Evolutionary conservation across 2,797 vertebrate species (phyloP).

Genomic region (Otolemur crassicaudatus): DNA sequence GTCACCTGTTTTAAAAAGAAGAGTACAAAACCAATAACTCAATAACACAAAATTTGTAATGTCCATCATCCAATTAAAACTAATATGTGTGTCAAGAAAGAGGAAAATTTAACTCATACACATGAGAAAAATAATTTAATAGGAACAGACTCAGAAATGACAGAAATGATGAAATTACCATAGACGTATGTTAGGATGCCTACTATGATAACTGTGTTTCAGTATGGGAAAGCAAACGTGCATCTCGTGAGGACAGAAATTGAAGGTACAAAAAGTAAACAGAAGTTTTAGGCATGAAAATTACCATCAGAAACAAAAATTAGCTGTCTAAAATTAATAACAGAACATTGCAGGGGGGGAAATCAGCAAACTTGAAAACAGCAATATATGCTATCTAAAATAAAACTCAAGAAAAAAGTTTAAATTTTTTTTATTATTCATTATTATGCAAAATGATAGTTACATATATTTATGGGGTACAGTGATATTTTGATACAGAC

Average conservation of each 20-base stretch:
- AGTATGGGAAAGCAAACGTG: background rate
- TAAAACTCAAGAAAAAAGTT: no score
- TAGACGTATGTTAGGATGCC: background rate
- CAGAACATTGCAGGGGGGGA: no score
- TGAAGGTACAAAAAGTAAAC: no score
- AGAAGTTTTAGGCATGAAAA: no score
- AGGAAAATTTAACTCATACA: background rate
- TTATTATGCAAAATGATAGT: no score
- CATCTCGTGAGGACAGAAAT: background rate
- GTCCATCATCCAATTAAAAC: background rate
- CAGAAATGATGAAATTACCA: background rate
- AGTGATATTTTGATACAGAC: no score
- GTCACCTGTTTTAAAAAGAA: background rate
- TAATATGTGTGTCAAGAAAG: background rate
- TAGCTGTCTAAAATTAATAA: no score
- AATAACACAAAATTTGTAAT: background rate
- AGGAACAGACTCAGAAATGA: background rate
- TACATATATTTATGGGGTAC: no score
- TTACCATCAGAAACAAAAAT: no score
- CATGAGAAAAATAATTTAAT: background rate
- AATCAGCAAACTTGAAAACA: no score
- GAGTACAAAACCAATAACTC: background rate
- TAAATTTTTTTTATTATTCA: no score
- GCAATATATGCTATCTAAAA: no score
- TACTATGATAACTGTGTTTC: background rate